A percentile compares a stretch with the other conserved stretches of the same genome.
Conservation (phyloP, 2,113 vertebrate species). For the Cryptotis parvus region DNA sequence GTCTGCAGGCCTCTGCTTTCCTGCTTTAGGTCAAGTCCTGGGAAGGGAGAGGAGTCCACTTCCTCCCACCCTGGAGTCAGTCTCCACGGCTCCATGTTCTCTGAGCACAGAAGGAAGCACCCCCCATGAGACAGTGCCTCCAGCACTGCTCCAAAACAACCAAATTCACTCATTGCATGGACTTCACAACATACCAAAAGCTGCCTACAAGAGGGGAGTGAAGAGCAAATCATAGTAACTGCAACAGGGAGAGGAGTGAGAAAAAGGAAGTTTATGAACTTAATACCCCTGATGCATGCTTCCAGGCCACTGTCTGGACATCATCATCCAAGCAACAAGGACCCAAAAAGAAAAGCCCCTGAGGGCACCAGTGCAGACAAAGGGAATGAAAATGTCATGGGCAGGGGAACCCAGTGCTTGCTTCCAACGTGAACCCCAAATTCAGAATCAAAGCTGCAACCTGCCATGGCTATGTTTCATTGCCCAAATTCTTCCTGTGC, state of each 20-base stretch:
- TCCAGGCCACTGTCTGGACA: no score
- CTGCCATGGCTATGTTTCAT: neutral
- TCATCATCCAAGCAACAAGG: no score
- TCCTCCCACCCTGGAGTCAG: neutral
- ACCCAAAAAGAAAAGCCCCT: no score
- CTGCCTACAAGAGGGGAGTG: no score
- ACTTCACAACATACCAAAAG: neutral
- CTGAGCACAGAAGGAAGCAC: no score
- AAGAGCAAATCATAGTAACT: neutral
- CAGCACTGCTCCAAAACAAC: no score
- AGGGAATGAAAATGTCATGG: neutral
- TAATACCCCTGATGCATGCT: no score
- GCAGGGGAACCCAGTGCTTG: no score
- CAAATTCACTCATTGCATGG: neutral
- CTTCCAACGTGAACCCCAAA: neutral
- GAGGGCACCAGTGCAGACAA: neutral
- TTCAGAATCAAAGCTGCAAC: neutral
- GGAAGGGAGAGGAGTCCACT: no score
- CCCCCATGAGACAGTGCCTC: no score
- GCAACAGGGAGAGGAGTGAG: no score
- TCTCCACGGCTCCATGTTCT: neutral
- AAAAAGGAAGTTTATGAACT: no score
- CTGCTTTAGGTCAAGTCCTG: neutral
- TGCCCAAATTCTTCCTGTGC: neutral
- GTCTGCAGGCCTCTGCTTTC: neutral